These are phyloP conservation scores for Agapornis roseicollis DNA, from an alignment of 2,113 vertebrate genomes.

Conservation along the genomic window DNA sequence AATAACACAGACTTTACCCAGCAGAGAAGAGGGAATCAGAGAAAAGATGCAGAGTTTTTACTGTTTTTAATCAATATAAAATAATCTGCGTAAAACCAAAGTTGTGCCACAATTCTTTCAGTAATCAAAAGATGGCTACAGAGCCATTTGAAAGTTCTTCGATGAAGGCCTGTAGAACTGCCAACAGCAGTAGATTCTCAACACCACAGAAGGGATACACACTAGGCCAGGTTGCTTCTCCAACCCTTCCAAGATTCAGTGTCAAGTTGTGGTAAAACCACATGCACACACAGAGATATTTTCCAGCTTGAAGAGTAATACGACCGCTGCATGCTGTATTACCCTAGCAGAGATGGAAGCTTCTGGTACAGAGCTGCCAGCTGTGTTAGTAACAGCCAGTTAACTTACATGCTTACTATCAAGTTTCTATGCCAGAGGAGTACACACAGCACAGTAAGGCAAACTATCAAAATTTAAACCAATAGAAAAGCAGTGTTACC, in stretches of 20 bases:
- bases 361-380: neutral
- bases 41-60: neutral
- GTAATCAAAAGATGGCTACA: neutral
- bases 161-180: neutral
- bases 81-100: constrained; percentile 1
- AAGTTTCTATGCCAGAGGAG: neutral
- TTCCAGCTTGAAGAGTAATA: neutral
- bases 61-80: constrained; percentile 42
- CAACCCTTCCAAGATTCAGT: neutral
- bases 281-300: accelerated
- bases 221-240: neutral
- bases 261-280: neutral
- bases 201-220: neutral
- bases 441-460: constrained; percentile 37
- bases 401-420: neutral
- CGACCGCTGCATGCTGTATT: neutral
- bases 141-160: neutral
- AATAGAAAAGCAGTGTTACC: neutral
- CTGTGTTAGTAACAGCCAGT: neutral
- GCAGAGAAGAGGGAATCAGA: neutral
- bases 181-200: neutral
- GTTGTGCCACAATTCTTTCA: neutral
- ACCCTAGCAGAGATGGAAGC: neutral
- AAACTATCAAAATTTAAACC: constrained; percentile 29
- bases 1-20: neutral